A percentile compares a stretch with the other conserved stretches of the same genome.
Evolutionary conservation across 2,888 invertebrate genomes (phyloP).

Genomic region (Clepsis dumicolana): DNA sequence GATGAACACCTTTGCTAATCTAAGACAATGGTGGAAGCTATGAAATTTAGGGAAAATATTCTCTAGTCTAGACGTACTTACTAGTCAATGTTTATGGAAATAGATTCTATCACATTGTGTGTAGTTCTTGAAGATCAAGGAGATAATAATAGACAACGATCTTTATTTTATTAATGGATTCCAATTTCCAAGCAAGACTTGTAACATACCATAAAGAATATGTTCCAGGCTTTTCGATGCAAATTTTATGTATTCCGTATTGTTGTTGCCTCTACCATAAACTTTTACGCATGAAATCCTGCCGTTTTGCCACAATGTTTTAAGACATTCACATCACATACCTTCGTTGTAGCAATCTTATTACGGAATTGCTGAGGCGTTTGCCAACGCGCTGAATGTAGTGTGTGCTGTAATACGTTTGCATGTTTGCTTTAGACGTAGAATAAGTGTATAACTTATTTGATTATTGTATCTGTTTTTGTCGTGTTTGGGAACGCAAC

Average conservation of each 20-base stretch:
- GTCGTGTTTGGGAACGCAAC: not conserved
- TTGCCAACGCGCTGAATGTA: not conserved
- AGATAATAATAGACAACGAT: not conserved
- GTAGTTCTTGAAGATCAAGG: not conserved
- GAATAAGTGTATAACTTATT: not conserved
- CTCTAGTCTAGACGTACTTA: not conserved
- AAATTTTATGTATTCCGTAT: constrained; percentile 16
- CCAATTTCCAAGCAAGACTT: not conserved
- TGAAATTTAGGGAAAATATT: not conserved
- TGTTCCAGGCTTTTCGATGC: not conserved
- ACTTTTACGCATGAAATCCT: not conserved
- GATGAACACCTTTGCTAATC: not conserved
- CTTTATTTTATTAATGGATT: not conserved
- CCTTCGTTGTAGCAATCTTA: not conserved
- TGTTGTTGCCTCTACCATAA: not conserved
- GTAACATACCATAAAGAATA: not conserved
- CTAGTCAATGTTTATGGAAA: not conserved
- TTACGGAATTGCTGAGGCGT: not conserved
- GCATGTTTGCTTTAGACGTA: not conserved
- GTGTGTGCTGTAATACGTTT: not conserved
- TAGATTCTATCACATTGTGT: not conserved
- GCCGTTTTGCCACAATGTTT: not conserved
- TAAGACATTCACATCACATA: not conserved
- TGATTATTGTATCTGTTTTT: not conserved
- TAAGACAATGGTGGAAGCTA: not conserved